A percentile compares a stretch with the other conserved stretches of the same genome.
These are phyloP conservation scores for Coregonus ussuriensis DNA, from an alignment of 2,797 vertebrate genomes.

Conservation along the genomic window DNA sequence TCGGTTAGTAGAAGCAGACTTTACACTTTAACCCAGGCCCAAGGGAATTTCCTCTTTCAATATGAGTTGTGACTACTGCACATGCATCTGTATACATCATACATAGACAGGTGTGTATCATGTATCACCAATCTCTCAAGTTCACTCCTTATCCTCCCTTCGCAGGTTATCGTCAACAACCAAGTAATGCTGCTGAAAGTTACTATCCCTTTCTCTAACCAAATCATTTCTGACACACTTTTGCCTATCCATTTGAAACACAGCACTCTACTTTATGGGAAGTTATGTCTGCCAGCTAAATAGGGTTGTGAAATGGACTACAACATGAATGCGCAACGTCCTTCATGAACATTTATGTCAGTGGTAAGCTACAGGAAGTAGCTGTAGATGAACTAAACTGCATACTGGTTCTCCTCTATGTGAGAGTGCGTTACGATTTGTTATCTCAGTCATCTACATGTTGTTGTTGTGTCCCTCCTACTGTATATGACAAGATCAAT, in stretches of 20 bases:
- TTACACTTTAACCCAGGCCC: constrained; percentile 14
- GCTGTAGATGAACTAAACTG: neutral
- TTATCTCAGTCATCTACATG: neutral
- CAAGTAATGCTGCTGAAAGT: neutral
- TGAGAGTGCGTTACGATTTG: neutral
- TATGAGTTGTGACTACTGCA: constrained; percentile 5
- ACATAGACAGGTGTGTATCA: constrained; percentile 21
- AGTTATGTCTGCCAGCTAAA: neutral
- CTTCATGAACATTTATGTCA: neutral
- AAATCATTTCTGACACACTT: constrained; percentile 5
- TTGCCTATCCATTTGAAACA: constrained; percentile 33
- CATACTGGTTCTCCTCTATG: neutral
- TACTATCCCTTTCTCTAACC: neutral
- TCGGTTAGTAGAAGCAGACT: constrained; percentile 3
- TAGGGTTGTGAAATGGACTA: neutral
- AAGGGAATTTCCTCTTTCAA: constrained; percentile 56
- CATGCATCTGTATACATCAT: neutral
- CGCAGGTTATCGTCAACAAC: neutral
- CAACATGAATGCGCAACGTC: neutral
- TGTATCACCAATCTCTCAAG: neutral
- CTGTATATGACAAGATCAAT: neutral
- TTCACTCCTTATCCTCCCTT: neutral
- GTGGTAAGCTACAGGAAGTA: neutral
- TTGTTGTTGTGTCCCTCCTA: neutral
- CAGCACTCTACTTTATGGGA: neutral